Evolutionary conservation across 2,888 invertebrate species (phyloP), one percentile per base, ranked within the genome.

Genomic region (Pseudanteris insignis): DNA sequence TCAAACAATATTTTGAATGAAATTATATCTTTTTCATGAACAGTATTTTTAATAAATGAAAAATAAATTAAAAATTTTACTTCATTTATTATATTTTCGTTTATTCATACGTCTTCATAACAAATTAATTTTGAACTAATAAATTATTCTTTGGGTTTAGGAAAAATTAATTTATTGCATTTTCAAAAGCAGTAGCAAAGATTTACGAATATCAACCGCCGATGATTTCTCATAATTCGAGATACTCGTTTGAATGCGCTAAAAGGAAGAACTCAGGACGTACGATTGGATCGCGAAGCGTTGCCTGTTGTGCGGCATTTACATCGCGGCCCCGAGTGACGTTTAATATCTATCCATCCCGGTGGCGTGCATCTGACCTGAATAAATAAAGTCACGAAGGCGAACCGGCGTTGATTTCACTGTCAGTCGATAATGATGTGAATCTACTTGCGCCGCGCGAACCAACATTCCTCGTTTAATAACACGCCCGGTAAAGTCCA

Each of bases 361-460:
- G 25, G 25, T 29, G 30, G 36, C 46, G 60, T 47, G 44, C 37
- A 29, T 44, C 34, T 28, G 38, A 44, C 38, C 44, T 33, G 40
- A 46, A 46, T 40, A 41, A 47, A 47, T 59, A 59, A 51, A 59
- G 46, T 47, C 37, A 53, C 26, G 50, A 54, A 30, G 33, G 38
- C 36, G 47, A 21, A 55, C 47, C 50, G 61, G 29, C 58, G 50
- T 32, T 48, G 28, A 65, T 67, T 70, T 66, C 64, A 66, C 66
- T 66, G 66, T 43, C 67, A 67, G 61, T 50, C 65, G 54, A 66
- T 59, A 67, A 65, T 65, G 57, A 62, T 62, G 66, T 66, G 65
- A 65, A 62, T 34, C 41, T 33, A n/a, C 8, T 28, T 10, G 37
- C 44, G 53, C 21, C 38, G 26, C 13, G 38, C 38, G 43, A 40